Percentiles rank a stretch among this genome's conserved stretches.
phyloP scores from a whole-genome alignment of 2,113 vertebrate species.

The Coreoperca whiteheadi region DNA sequence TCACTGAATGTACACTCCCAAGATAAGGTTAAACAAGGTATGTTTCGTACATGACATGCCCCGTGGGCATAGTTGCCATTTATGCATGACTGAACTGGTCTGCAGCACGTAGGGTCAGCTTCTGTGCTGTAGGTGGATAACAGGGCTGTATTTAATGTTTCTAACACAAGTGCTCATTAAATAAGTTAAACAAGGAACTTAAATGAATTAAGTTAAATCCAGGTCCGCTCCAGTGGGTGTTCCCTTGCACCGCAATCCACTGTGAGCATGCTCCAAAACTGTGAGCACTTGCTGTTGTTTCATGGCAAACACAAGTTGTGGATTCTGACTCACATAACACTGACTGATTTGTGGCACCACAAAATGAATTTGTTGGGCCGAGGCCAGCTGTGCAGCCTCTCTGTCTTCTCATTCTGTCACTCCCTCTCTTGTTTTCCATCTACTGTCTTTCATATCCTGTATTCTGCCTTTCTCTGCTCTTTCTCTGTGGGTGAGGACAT shows the following conservation, averaged over 20 bases:
- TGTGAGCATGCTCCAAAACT: slow-evolving; percentile 60
- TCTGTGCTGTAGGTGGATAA: slow-evolving; percentile 61
- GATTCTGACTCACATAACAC: slow-evolving; percentile 63
- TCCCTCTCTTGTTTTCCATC: slow-evolving; percentile 55
- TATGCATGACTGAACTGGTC: slow-evolving; percentile 74
- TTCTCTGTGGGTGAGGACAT: slow-evolving; percentile 43
- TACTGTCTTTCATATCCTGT: slow-evolving; percentile 48
- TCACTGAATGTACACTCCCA: slow-evolving; percentile 52
- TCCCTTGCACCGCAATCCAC: slow-evolving; percentile 46
- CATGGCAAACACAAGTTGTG: slow-evolving; percentile 56
- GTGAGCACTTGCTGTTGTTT: slow-evolving; percentile 56
- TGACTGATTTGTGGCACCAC: slow-evolving; percentile 71
- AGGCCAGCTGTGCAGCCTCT: slow-evolving; percentile 71
- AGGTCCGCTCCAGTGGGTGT: slow-evolving; percentile 28
- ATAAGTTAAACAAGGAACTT: slow-evolving; percentile 54
- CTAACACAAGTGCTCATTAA: slow-evolving; percentile 59
- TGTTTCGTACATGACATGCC: slow-evolving; percentile 65
- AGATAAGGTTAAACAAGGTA: slow-evolving; percentile 71
- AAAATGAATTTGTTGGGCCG: slow-evolving; percentile 73
- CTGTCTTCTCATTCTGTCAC: slow-evolving; percentile 58
- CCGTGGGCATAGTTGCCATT: slow-evolving; percentile 74
- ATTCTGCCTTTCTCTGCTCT: slow-evolving; percentile 30
- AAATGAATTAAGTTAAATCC: slow-evolving; percentile 53
- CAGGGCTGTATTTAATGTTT: slow-evolving; percentile 49
- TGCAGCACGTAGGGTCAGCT: slow-evolving; percentile 63